phyloP scores from a whole-genome alignment of 2,797 vertebrate species.

The Chaetodon trifasciatus region DNA sequence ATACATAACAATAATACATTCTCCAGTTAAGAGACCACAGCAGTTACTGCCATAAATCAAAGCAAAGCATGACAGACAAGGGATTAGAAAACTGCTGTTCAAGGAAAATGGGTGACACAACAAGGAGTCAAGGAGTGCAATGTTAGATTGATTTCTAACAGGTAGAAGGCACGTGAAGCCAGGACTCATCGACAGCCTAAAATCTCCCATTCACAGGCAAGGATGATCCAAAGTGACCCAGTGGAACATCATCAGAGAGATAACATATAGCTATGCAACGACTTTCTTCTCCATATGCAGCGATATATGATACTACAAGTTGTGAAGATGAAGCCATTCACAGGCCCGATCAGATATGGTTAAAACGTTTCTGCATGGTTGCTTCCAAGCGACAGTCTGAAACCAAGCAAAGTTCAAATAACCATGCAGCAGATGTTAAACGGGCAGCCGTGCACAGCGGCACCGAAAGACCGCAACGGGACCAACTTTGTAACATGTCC shows the following conservation, averaged over 20 bases:
- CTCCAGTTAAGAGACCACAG: neutral
- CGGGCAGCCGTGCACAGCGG: neutral
- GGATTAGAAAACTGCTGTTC: neutral
- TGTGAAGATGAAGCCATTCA: neutral
- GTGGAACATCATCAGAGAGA: neutral
- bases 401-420: conserved; percentile 28
- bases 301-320: neutral
- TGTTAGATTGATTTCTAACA: neutral
- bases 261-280: no score
- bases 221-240: neutral
- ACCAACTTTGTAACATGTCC: neutral
- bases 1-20: neutral
- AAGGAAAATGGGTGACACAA: neutral
- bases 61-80: neutral
- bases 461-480: neutral
- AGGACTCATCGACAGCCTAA: neutral
- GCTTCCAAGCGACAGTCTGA: conserved; percentile 23
- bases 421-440: conserved; percentile 16
- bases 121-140: neutral
- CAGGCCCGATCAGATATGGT: conserved; percentile 36
- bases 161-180: neutral
- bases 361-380: neutral
- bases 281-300: no score
- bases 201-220: neutral
- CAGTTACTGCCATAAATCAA: no score